Percentiles rank a stretch among this genome's conserved stretches.
Conservation (phyloP, 2,797 vertebrate species). For the Lagodon rhomboides region DNA sequence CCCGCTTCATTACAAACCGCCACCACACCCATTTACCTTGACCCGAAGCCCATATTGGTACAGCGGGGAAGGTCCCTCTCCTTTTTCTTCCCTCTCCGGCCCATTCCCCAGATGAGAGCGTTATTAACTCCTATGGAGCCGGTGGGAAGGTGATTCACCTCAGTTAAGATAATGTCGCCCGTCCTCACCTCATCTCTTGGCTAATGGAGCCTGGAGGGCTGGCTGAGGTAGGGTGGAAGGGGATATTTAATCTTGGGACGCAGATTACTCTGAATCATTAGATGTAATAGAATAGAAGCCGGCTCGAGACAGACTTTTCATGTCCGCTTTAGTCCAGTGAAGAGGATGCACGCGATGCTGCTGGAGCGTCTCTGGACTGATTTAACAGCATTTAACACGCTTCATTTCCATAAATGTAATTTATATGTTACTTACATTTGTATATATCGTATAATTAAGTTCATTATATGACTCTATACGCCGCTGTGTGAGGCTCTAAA, state of each 20-base stretch:
- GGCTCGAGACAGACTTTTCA: background rate
- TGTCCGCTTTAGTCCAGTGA: conserved; percentile 19
- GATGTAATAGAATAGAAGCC: conserved; percentile 20
- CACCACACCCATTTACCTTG: conserved; percentile 64
- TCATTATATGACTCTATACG: conserved; percentile 28
- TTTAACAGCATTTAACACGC: conserved; percentile 12
- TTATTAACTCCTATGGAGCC: conserved; percentile 71
- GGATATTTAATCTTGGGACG: conserved; percentile 65
- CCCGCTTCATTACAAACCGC: conserved; percentile 59
- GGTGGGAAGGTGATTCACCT: conserved; percentile 76
- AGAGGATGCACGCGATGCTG: background rate
- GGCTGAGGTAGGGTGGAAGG: conserved; percentile 43
- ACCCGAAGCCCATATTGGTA: conserved; percentile 49
- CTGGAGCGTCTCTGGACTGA: background rate
- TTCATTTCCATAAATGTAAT: conserved; percentile 8
- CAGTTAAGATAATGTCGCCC: conserved; percentile 71
- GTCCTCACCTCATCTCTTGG: conserved; percentile 74
- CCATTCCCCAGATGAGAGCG: conserved; percentile 55
- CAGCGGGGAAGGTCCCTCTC: conserved; percentile 18
- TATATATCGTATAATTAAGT: conserved; percentile 36
- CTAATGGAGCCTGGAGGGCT: conserved; percentile 76
- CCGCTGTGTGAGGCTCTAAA: conserved; percentile 52
- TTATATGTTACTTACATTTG: conserved; percentile 20
- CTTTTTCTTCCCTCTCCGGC: conserved; percentile 23
- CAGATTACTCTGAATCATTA: conserved; percentile 54